Base-by-base conservation (phyloP, 2,797 vertebrate genomes). In the Artibeus jamaicensis region DNA sequence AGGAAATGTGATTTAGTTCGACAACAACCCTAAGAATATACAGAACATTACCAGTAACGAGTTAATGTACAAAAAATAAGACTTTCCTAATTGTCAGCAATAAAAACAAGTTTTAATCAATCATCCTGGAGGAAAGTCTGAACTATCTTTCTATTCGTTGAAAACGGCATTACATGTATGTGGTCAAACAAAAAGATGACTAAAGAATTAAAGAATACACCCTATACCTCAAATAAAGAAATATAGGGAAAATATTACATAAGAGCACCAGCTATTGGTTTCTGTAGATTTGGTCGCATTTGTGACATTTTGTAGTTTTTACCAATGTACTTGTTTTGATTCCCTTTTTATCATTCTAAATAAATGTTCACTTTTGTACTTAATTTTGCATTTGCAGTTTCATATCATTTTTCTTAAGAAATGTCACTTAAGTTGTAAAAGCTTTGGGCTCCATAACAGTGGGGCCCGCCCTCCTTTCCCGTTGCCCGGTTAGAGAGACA, bases 391-490 rank as follows among this genome's bases (percentile, higher is more conserved):
- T 85, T 87, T 94, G 3, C n/a, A 93, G 44, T 78, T 85, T 89
- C 44, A 55, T 57, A 50, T 86, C 29, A 59, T 71, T 94, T 93
- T 92, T n/a, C 32, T 57, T 86, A 90, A 89, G 68, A 37, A 93
- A 62, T 55, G 79, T 73, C 76, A 37, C 32, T 76, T 48, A 24
- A 90, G 6, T 57, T 59, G 71, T 82, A 91, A 87, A 83, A 62
- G 11, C 57, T 92, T 77, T 21, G 26, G 37, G n/a, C 2, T 57
- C 59, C 42, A 22, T 48, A 46, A 84, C 89, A 74, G 39, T 53
- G 32, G 14, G 18, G 67, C 74, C n/a, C 78, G 29, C 5, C 21
- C 29, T 48, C 67, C 62, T 57, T 77, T 87, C 46, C 9, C 81
- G 0, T 18, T 9, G 3, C 16, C 12, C 48, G n/a, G 11, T 53